Conservation (phyloP, 2,888 invertebrate species). For the Drosophila picticornis region DNA sequence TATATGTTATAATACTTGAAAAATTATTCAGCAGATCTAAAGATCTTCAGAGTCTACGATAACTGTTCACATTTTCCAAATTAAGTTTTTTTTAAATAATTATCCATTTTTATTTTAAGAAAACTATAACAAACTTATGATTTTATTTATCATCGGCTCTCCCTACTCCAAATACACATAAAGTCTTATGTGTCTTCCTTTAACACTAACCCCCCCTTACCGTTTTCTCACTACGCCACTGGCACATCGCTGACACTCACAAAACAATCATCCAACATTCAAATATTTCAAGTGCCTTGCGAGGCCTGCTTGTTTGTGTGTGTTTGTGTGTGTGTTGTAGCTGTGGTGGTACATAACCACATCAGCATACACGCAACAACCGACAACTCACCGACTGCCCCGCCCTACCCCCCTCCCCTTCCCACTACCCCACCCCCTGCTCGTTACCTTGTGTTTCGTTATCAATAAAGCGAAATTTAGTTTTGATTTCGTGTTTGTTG, state of each 20-base stretch:
- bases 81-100: not conserved
- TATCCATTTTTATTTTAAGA: not conserved
- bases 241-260: not conserved
- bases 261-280: conserved; percentile 41
- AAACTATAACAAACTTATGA: not conserved
- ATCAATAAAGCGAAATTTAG: conserved; percentile 82
- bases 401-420: not conserved
- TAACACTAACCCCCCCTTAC: too few species aligned
- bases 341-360: conserved; percentile 59
- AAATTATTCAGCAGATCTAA: not conserved
- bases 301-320: not conserved
- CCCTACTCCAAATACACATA: not conserved
- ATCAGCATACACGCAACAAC: conserved; percentile 49
- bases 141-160: not conserved
- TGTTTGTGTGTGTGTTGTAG: conserved; percentile 1
- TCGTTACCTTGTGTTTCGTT: conserved; percentile 73
- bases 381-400: not conserved
- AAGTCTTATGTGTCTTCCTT: not conserved
- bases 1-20: not conserved
- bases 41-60: too few species aligned
- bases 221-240: conserved; percentile 9
- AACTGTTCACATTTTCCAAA: not conserved
- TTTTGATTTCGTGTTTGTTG: conserved; percentile 82
- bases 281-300: conserved; percentile 48
- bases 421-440: not conserved